Evolutionary conservation across 2,888 invertebrate genomes (phyloP).

Genomic region (Gari tellinella): DNA sequence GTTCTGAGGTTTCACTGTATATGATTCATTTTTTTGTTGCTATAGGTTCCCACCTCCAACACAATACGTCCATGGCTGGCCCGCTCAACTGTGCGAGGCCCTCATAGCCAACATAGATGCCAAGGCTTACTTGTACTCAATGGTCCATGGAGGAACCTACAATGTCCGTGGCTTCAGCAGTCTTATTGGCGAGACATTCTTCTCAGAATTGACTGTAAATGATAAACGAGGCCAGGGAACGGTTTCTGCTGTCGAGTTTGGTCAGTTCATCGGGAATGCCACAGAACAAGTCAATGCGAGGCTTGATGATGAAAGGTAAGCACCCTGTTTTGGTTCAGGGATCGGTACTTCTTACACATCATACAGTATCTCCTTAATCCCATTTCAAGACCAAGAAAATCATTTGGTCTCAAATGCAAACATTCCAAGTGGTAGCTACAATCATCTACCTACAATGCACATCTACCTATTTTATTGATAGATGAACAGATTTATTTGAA

Average conservation of each 20-base stretch:
- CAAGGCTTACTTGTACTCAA: slow-evolving; percentile 20
- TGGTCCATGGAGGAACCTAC: slow-evolving; percentile 30
- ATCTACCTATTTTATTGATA: no score
- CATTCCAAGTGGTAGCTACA: no score
- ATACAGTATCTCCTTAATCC: no score
- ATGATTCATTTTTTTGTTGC: no score
- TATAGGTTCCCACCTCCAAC: slow-evolving; percentile 32
- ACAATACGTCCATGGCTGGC: slow-evolving; percentile 29
- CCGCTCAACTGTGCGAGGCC: slow-evolving; percentile 40
- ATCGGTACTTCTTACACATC: no score
- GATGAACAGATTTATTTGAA: no score
- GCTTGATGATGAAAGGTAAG: no score
- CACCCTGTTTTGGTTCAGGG: no score
- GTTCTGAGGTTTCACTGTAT: no score
- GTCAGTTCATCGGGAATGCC: slow-evolving; percentile 28
- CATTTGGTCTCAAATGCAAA: no score
- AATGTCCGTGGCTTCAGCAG: slow-evolving; percentile 38
- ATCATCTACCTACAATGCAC: no score
- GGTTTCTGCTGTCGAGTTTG: slow-evolving; percentile 41
- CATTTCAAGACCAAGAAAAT: no score
- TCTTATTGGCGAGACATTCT: slow-evolving; percentile 48
- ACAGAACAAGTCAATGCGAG: slow-evolving; percentile 42
- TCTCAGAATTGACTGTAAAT: slow-evolving; percentile 42
- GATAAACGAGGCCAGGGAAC: slow-evolving; percentile 52
- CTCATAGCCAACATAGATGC: slow-evolving; percentile 34